Evolutionary conservation across 2,888 invertebrate genomes (phyloP), one percentile per base, ranked within the genome.

Genomic region (Dicycla oo): DNA sequence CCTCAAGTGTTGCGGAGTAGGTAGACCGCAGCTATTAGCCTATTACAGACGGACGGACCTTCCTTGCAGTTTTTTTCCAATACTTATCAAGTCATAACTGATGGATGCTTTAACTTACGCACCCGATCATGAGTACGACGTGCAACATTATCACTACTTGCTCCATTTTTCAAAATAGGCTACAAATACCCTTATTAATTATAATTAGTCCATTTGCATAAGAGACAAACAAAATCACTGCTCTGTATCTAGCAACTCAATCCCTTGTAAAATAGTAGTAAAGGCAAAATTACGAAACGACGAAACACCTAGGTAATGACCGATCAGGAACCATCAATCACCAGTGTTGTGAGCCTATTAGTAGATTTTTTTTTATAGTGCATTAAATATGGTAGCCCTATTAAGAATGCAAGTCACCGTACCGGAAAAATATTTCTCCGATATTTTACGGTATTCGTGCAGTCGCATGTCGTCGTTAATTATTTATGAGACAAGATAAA

Each of bases 121-220:
- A 47, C 7, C 38, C n/a, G 2, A 26, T 38, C 23, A 45, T 20
- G 8, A 34, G n/a, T 47, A 30, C 34, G 18, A 10, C 30, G 45
- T 40, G 30, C n/a, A 61, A 53, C 6, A 34, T 18, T 43, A 43
- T 20, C 20, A 58, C n/a, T 71, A 72, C 15, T 20, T 30, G 67
- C 75, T 75, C 75, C 68, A 75, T 75, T 68, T 68, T 45, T 75
- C 75, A 75, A 62, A 56, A 75, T 51, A 75, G 43, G 67, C 4
- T 61, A 63, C 40, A 20, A 38, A n/a, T 62, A 20, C 47, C 15
- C 3, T n/a, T 62, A 62, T n/a, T 47, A 15, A n/a, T 63, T 18
- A n/a, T n/a, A n/a, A n/a, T n/a, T n/a, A n/a, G n/a, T n/a, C n/a
- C 2, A 47, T 49, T 56, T 63, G 34, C n/a, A 38, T 30, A 73